These are phyloP conservation scores for Ectropis grisescens DNA, from an alignment of 1,140 invertebrate species.

Conservation along the genomic window DNA sequence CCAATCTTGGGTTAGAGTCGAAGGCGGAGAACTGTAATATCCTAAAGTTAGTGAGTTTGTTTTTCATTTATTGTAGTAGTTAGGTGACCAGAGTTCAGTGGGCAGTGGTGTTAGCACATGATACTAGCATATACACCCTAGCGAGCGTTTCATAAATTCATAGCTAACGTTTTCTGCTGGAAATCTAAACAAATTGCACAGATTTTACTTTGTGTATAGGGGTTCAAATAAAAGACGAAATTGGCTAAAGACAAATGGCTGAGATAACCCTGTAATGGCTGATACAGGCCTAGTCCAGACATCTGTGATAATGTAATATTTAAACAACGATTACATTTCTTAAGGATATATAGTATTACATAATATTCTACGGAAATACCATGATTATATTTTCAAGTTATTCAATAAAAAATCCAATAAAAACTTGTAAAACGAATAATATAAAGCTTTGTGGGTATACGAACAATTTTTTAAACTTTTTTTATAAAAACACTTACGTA, in stretches of 20 bases:
- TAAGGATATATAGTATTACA: slow-evolving; percentile 12
- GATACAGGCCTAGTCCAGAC: slow-evolving; percentile 40
- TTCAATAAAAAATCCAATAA: neutral
- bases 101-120: no score
- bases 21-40: no score
- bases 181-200: no score
- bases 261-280: slow-evolving; percentile 54
- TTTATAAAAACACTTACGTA: slow-evolving; percentile 50
- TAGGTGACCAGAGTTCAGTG: no score
- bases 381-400: neutral
- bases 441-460: slow-evolving; percentile 44
- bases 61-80: no score
- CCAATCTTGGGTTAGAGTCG: no score
- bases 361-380: slow-evolving; percentile 6
- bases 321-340: slow-evolving; percentile 14
- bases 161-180: no score
- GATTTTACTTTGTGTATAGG: neutral
- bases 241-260: slow-evolving; percentile 34
- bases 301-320: slow-evolving; percentile 42
- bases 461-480: slow-evolving; percentile 46
- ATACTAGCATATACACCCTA: no score
- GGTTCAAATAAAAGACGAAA: slow-evolving; percentile 14
- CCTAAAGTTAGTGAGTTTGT: no score
- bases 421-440: slow-evolving; percentile 9
- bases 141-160: no score